These are phyloP conservation scores for Diadumene lineata DNA, from an alignment of 92 coral and sea anemone species.

Conservation along the genomic window DNA sequence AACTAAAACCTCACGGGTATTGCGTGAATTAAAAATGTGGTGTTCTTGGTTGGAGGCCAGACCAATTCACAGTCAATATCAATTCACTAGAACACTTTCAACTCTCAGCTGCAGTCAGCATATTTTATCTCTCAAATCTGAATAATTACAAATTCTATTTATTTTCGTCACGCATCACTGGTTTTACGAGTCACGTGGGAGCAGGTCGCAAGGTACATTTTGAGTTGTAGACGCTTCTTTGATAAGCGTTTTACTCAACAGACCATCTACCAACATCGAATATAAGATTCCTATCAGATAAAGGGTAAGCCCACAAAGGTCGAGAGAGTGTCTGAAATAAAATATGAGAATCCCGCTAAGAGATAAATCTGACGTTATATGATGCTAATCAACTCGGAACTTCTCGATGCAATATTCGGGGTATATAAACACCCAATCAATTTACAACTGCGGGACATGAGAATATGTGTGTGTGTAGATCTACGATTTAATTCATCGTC, in stretches of 20 bases:
- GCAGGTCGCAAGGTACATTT: conserved; percentile 24
- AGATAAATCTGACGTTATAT: conserved; percentile 18
- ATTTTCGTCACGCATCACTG: conserved; percentile 26
- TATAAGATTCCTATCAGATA: conserved; percentile 20
- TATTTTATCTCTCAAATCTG: conserved; percentile 21
- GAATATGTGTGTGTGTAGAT: no score
- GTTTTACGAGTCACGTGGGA: conserved; percentile 44
- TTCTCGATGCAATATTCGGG: conserved; percentile 6
- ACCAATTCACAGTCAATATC: conserved; percentile 30
- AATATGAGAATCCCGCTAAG: conserved; percentile 32
- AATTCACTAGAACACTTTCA: conserved; percentile 16
- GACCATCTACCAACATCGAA: conserved; percentile 29
- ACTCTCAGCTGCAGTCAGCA: conserved; percentile 43
- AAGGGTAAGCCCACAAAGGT: conserved; percentile 26
- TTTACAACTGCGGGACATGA: conserved; percentile 14
- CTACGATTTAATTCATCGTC: no score
- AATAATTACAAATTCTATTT: conserved; percentile 29
- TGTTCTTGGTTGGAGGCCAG: conserved; percentile 20
- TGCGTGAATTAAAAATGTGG: conserved; percentile 10
- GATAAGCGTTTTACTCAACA: conserved; percentile 25
- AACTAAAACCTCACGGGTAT: background rate
- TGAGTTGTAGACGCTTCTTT: background rate
- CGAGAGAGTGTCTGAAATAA: conserved; percentile 33
- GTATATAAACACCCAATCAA: background rate
- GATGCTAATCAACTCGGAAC: conserved; percentile 8